A percentile compares a stretch with the other conserved stretches of the same genome.
Conservation (phyloP, 2,113 vertebrate genomes). For the Chamaea fasciata region DNA sequence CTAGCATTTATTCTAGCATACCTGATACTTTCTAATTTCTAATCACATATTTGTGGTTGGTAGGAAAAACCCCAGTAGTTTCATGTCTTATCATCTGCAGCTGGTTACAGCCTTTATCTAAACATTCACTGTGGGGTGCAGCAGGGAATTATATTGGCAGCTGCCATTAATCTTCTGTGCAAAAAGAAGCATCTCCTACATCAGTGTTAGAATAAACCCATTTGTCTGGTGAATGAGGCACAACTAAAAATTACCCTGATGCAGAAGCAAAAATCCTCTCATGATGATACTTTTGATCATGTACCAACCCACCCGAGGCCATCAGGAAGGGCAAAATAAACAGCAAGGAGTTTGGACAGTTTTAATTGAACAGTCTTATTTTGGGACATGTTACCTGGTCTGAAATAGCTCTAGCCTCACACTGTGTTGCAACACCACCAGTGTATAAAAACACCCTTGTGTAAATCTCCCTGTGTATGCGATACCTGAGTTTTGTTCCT, state of each 20-base stretch:
- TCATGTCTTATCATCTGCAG: conserved; percentile 6
- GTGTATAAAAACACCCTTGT: neutral
- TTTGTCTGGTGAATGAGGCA: conserved; percentile 38
- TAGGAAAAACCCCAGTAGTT: neutral
- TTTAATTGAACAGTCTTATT: neutral
- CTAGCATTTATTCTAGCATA: neutral
- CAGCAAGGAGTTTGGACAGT: neutral
- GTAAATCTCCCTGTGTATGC: fast-evolving
- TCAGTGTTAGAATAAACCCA: conserved; percentile 5
- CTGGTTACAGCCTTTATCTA: conserved; percentile 37
- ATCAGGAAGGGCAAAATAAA: neutral
- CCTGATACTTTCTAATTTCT: neutral
- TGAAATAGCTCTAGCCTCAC: neutral
- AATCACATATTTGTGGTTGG: neutral
- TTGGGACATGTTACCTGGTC: neutral
- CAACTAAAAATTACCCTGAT: neutral
- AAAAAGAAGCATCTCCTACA: neutral
- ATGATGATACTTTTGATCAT: neutral
- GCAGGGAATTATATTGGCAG: conserved; percentile 3
- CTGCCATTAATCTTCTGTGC: conserved; percentile 30
- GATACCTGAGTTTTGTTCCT: neutral
- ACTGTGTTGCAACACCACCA: fast-evolving
- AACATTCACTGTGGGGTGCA: neutral
- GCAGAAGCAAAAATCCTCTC: neutral
- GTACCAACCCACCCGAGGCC: neutral